These are phyloP conservation scores for Mesocentrotus franciscanus DNA, from an alignment of 53 echinoderm and acorn worm genomes.

Conservation along the genomic window DNA sequence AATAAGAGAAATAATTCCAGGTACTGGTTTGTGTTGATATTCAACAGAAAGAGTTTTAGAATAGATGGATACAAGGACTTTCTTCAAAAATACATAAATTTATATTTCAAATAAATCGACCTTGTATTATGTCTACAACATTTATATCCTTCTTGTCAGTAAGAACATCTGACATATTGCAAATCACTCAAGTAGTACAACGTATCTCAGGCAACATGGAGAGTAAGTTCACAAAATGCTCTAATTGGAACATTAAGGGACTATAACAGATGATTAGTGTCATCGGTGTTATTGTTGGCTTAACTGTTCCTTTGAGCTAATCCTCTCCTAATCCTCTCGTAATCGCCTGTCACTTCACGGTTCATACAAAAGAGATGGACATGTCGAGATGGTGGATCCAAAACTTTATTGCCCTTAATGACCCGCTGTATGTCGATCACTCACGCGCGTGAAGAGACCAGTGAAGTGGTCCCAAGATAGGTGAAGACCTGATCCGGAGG, in stretches of 20 bases:
- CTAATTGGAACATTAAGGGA: constrained; percentile 24
- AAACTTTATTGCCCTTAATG: background rate
- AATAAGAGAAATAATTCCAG: too few species aligned
- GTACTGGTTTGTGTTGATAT: too few species aligned
- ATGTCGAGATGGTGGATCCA: background rate
- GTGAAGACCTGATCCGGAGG: background rate
- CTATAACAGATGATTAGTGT: constrained; percentile 32
- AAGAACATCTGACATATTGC: background rate
- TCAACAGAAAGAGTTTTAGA: too few species aligned
- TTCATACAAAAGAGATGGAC: background rate
- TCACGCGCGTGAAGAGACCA: background rate
- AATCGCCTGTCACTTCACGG: constrained; percentile 36
- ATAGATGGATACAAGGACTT: too few species aligned
- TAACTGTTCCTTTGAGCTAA: constrained; percentile 26
- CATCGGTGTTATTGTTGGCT: constrained; percentile 19
- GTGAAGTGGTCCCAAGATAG: background rate
- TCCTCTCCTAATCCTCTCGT: background rate
- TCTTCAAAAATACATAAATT: too few species aligned
- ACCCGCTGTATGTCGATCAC: background rate
- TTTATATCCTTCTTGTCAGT: background rate
- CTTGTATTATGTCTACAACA: too few species aligned
- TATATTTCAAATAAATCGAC: too few species aligned
- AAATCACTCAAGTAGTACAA: background rate
- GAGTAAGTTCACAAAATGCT: background rate
- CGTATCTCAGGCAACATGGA: background rate